Conservation (phyloP, 2,113 vertebrate species). For the Odocoileus virginianus region DNA sequence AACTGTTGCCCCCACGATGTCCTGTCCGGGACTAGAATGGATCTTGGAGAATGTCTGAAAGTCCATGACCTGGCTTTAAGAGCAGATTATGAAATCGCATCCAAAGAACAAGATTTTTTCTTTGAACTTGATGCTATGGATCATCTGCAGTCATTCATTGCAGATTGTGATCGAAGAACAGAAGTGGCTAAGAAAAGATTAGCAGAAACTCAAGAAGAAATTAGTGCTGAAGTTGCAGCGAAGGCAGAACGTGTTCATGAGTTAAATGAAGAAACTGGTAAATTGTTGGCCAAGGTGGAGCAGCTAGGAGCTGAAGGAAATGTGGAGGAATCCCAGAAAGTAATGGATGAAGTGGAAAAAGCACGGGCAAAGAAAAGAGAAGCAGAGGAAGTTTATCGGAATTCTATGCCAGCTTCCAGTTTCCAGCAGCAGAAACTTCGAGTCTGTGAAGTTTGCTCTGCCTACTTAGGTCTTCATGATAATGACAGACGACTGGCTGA, state of each 20-base stretch:
- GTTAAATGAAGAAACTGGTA: conserved; percentile 98
- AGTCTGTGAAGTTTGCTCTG: conserved; percentile 98
- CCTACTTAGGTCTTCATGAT: conserved; percentile 97
- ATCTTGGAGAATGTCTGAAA: too few relatives aligned
- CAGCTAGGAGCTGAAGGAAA: conserved; percentile 97
- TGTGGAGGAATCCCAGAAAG: conserved; percentile 96
- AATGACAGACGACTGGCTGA: conserved; percentile 97
- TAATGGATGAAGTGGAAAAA: conserved; percentile 98
- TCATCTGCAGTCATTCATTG: conserved; percentile 98
- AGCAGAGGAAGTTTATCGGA: conserved; percentile 93
- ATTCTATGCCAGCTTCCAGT: conserved; percentile 99
- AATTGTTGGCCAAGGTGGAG: conserved; percentile 95
- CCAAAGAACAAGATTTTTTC: too few relatives aligned
- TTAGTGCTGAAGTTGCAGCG: conserved; percentile 97
- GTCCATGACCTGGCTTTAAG: too few relatives aligned
- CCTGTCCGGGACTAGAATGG: conserved; percentile 96
- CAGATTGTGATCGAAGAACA: conserved; percentile 96
- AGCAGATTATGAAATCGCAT: too few relatives aligned
- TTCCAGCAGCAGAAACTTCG: conserved; percentile 98
- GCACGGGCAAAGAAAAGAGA: conserved; percentile 94
- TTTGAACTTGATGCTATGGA: too few relatives aligned
- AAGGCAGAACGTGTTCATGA: conserved; percentile 98
- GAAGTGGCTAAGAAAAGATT: conserved; percentile 98
- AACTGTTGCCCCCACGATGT: conserved; percentile 99
- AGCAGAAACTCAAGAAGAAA: conserved; percentile 98